Conservation (phyloP, 2,113 vertebrate species). For the Oophaga pumilio region DNA sequence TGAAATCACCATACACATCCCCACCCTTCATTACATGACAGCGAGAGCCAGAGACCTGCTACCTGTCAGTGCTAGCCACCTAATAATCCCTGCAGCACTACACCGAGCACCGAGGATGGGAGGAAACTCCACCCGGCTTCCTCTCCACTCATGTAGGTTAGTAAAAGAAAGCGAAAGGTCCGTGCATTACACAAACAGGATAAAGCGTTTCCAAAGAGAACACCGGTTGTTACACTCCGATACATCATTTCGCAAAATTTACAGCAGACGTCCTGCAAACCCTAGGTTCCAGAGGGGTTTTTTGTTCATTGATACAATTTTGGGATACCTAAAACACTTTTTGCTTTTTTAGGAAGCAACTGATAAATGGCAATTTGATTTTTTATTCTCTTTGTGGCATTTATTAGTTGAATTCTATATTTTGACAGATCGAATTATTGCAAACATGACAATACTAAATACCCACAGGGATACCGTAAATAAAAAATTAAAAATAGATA, state of each 20-base stretch:
- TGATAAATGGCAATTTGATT: no score
- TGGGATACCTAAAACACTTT: no score
- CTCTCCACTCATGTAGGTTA: not conserved
- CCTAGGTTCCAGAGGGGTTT: not conserved
- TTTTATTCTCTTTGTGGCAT: no score
- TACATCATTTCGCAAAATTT: not conserved
- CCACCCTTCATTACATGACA: not conserved
- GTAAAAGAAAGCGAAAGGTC: not conserved
- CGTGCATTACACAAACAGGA: conserved; percentile 11
- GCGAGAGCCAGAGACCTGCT: not conserved
- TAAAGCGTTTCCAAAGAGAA: conserved; percentile 22
- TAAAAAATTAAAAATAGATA: no score
- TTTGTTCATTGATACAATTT: no score
- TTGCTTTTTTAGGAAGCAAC: no score
- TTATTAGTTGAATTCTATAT: no score
- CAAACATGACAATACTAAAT: no score
- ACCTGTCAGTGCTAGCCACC: not conserved
- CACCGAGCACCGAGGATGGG: not conserved
- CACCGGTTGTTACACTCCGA: not conserved
- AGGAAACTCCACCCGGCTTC: conserved; percentile 49
- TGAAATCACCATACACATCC: not conserved
- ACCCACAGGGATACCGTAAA: no score
- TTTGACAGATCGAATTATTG: no score
- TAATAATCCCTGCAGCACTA: not conserved
- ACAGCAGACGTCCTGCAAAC: not conserved